Conservation (phyloP, 1,140 invertebrate species). For the Drosophila nigrodunni region DNA sequence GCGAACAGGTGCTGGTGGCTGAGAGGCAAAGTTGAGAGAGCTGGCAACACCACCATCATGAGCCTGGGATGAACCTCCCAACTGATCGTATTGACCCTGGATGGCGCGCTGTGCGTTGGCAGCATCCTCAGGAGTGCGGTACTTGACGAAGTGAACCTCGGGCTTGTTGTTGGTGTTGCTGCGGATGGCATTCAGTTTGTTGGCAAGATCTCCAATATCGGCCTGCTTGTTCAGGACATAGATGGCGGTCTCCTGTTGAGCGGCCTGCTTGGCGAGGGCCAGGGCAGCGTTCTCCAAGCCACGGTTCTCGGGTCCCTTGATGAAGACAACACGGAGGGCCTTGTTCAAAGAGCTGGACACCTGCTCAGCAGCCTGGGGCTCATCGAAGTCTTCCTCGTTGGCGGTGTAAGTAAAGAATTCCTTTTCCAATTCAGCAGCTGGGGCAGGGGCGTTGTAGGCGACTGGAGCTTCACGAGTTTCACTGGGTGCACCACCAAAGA, state of each 20-base stretch:
- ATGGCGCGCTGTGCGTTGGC: conserved; percentile 71
- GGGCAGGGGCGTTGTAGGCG: conserved; percentile 61
- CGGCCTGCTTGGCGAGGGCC: conserved; percentile 63
- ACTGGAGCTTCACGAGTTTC: conserved; percentile 54
- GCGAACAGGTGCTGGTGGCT: conserved; percentile 26
- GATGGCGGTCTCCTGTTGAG: conserved; percentile 72
- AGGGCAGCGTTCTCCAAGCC: conserved; percentile 64
- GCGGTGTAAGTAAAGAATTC: conserved; percentile 67
- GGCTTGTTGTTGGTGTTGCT: conserved; percentile 71
- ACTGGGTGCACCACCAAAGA: conserved; percentile 16
- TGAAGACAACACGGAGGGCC: conserved; percentile 71
- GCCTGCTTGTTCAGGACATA: conserved; percentile 78
- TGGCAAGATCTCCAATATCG: conserved; percentile 70
- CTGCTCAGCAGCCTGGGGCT: conserved; percentile 50
- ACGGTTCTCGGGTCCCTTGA: conserved; percentile 70
- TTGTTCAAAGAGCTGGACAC: conserved; percentile 59
- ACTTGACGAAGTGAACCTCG: conserved; percentile 79
- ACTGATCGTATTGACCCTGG: conserved; percentile 64
- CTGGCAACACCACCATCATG: conserved; percentile 68
- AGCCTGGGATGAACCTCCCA: conserved; percentile 53
- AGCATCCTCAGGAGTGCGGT: conserved; percentile 74
- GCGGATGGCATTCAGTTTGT: conserved; percentile 65
- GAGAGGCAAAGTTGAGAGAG: conserved; percentile 69
- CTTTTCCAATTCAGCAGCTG: conserved; percentile 58
- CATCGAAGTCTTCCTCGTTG: conserved; percentile 62